Base-by-base conservation (phyloP, 2,797 vertebrate genomes). In the Rhinatrema bivittatum region DNA sequence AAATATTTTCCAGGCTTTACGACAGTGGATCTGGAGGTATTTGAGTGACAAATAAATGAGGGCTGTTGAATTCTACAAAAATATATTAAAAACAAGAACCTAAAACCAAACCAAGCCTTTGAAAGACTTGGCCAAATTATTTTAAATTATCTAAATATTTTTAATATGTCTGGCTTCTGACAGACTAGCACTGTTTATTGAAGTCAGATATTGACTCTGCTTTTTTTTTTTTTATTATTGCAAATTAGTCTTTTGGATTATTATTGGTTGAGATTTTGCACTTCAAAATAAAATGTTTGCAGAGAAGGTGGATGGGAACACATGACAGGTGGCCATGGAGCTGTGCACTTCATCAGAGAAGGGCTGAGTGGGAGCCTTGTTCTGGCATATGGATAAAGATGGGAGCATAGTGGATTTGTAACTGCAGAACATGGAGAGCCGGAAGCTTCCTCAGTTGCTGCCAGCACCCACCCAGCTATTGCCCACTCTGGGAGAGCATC, bases 121-220 rank as follows among this genome's bases (percentile, higher is more conserved):
- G 63, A 60, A 75, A 53, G 66, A 69, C 67, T 62, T 65, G 53
- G 62, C 69, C 68, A 76, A 81, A 75, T 75, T 74, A 68, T 74
- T 78, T 75, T 70, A 77, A 78, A 67, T 75, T 81, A 70, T 63
- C 61, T 65, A 76, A 75, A 76, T 79, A 74, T 75, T 76, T 78
- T 68, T 68, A 68, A 60, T 80, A 69, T 57, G 66, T 75, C 72
- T 73, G 60, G 65, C 65, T 72, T 72, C 56, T 60, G 57, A 73
- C 68, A 76, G 60, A 67, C 64, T 66, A 62, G 68, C 53, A 56
- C 63, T 76, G 50, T 59, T 50, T 60, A 39, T 56, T 53, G 17
- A 62, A 62, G 61, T 59, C 70, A 64, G 68, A 64, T 62, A 71
- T 42, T 37, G 9, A 21, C 21, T 7, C 30, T 20, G 10, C 48